Base-by-base conservation (phyloP, 2,888 invertebrate genomes). In the Pyrrhosoma nymphula region DNA sequence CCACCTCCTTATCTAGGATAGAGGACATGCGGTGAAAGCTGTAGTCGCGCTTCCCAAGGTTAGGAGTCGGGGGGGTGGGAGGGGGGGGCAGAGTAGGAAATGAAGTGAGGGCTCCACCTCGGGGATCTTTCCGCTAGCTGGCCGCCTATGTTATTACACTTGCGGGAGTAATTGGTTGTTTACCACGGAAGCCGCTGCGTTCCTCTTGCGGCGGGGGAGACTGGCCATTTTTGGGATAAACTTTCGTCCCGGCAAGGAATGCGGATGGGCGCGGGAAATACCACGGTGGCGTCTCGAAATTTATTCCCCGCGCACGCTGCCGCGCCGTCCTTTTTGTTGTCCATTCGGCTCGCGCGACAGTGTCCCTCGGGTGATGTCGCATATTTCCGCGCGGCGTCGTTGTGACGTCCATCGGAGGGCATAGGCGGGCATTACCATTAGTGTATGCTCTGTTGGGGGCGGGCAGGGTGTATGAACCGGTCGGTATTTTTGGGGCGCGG, bases 161-260 rank as follows among this genome's bases (percentile, higher is more conserved):
- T 35, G 82, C 69, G 69, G 10, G 82, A 35, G 35, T 82, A 82
- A 82, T 82, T 35, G 30, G 82, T 82, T 82, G 82, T 82, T 82
- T 82, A 82, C 82, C 35, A 8, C 82, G 82, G 82, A 82, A 30
- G 35, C 82, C 30, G 23, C 35, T 14, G 20, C 35, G 16, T 35
- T 35, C 16, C 10, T 12, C 30, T 30, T 82, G 30, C 35, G 35
- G n/a, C 6, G 69, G 69, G 69, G 69, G 6, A 69, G 26, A 69
- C 47, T 26, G 69, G 16, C 82, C 82, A n/a, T 82, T 82, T 82
- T 82, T 82, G 30, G 35, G 82, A 82, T 82, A 82, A 82, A 82
- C 82, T 82, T 82, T 82, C 35, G 4, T 82, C 14, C 35, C 18
- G 35, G 82, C 3, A n/a, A 69, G 82, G 69, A 82, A 82, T 82